Evolutionary conservation across 92 coral and sea anemone genomes (phyloP), one percentile per base, ranked within the genome.

Genomic region (Heteractis magnifica): DNA sequence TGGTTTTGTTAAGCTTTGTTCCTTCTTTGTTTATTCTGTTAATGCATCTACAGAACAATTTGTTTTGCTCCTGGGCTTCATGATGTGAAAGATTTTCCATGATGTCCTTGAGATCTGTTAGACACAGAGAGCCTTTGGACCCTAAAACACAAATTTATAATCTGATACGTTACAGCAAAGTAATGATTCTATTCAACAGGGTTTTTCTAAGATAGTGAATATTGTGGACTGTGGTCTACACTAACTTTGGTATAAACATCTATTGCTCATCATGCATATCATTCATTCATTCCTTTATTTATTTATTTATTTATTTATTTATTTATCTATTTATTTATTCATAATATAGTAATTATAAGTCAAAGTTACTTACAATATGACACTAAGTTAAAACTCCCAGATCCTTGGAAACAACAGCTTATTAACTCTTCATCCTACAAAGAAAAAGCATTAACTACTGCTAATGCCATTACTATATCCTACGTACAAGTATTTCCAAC

Each of bases 101-200:
- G 59, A 83, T 50, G 10, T 56, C 62, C 15, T 81, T 70, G 20
- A 92, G 86, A 70, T 91, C 97, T 52, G 95, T 87, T 78, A 87
- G 56, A 75, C 94, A 91, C 52, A 95, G 79, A 26, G 86, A 86
- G 50, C 98, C 97, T 89, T 90, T 86, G 12, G 98, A 91, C 98
- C 98, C 98, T 95, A 52, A 11, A 26, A 4, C 10, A 82, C 9
- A 55, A 50, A 86, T 53, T 65, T 23, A 83, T 21, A 52, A 82
- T 23, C 23, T n/a, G 10, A 72, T 23, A 16, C 51, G 18, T 65
- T 8, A 60, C 73, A 52, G 10, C 7, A 18, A 21, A 10, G 65
- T 34, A 34, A 34, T 34, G 44, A 34, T 34, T 34, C 44, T 34
- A 34, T 34, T 34, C 1, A 34, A 34, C 44, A 34, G 44, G 44